Evolutionary conservation across 1,140 invertebrate genomes (phyloP), one percentile per base, ranked within the genome.

Genomic region (Bombus impatiens): DNA sequence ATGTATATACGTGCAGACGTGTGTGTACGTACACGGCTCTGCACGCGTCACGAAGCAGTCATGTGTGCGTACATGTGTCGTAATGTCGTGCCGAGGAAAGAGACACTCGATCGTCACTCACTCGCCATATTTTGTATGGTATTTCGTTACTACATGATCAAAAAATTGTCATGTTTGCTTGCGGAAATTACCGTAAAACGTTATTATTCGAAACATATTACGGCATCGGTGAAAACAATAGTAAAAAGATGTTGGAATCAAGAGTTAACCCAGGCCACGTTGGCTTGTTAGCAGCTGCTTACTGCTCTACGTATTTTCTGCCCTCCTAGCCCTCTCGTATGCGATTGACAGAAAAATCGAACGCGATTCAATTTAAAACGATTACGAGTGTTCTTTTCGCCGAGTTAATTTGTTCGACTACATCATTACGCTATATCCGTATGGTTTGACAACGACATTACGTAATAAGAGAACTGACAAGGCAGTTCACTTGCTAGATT

Each of bases 41-140:
- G 47, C 81, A 67, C 68, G 76, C 75, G 79, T 42, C 85, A 76
- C 86, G 71, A 74, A 78, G 74, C 76, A 80, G 81, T 80, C 80
- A 81, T 70, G 77, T 71, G 82, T 74, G 57, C 80, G 67, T 90
- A 68, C 88, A 84, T 92, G 92, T 92, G 91, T 92, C 88, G 91
- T 91, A 92, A 93, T 93, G 89, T 90, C 89, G 86, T 88, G 81
- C 87, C 79, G 82, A 87, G 82, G 82, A 91, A 87, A 78, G 86
- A 92, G 87, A 87, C 74, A 89, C 86, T 28, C 88, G 86, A 90
- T 84, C 84, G 86, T 90, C 86, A 80, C 67, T 80, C 57, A 72
- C 88, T 91, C 78, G 85, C 84, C 87, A 91, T 90, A 89, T 90
- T 88, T 91, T 78, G 65, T 82, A 84, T 65, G 83, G 87, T 86